phyloP scores from a whole-genome alignment of 37 sponge, comb jelly and placozoan genomes.

The Oscarella lobularis region DNA sequence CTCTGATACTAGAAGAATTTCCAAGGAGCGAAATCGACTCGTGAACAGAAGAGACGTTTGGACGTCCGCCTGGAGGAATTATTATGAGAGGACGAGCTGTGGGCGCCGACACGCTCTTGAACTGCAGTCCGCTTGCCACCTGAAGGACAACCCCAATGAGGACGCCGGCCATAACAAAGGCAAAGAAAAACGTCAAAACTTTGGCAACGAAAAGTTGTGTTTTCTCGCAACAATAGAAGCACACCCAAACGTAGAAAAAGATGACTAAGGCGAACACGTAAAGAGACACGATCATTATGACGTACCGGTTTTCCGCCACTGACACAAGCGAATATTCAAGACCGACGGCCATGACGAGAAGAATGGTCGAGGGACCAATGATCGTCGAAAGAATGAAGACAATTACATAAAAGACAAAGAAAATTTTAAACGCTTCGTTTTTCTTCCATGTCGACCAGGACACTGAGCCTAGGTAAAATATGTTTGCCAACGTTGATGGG shows the following conservation, averaged over 20 bases:
- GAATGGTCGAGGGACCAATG: slow-evolving; percentile 56
- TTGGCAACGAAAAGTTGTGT: slow-evolving; percentile 45
- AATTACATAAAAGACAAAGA: slow-evolving; percentile 56
- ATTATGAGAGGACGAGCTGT: no score
- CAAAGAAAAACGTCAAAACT: no score
- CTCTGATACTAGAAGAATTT: no score
- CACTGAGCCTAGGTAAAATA: slow-evolving; percentile 34
- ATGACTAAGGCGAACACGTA: no score
- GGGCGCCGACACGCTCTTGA: no score
- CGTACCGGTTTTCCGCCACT: slow-evolving; percentile 8
- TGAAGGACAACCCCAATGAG: no score
- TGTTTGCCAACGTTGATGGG: slow-evolving; percentile 75
- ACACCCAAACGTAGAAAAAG: no score
- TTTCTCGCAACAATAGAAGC: slow-evolving; percentile 26
- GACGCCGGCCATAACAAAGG: no score
- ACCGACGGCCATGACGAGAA: slow-evolving; percentile 50
- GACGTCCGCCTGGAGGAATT: no score
- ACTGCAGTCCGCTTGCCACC: no score
- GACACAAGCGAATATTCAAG: slow-evolving; percentile 26
- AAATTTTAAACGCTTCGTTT: slow-evolving; percentile 42
- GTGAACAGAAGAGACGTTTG: no score
- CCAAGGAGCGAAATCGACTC: no score
- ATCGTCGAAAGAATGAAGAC: slow-evolving; percentile 56
- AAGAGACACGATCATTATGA: background rate
- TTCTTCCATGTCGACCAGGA: slow-evolving; percentile 17